Evolutionary conservation across 2,797 vertebrate species (phyloP).

Genomic region (Emys orbicularis): DNA sequence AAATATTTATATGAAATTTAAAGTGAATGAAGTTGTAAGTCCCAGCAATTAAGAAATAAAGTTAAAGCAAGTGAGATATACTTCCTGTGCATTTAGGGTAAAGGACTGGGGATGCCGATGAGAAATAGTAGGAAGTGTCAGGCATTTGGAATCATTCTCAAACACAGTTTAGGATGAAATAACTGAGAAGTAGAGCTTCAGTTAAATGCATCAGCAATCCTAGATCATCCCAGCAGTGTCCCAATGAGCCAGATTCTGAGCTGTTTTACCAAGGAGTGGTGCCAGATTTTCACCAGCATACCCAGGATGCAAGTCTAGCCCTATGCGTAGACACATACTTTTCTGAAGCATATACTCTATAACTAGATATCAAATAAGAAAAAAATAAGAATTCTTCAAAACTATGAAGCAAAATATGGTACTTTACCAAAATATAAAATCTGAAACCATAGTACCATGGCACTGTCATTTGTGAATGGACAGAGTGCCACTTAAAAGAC

Average conservation of each 20-base stretch:
- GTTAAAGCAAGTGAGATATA: no score
- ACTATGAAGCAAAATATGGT: not conserved
- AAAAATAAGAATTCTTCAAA: not conserved
- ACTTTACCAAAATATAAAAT: not conserved
- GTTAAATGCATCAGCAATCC: not conserved
- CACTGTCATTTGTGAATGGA: rapidly evolving
- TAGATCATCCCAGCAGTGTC: not conserved
- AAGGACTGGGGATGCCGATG: no score
- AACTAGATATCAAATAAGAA: not conserved
- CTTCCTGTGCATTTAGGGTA: not conserved
- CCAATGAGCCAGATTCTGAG: not conserved
- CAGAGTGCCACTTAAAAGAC: not conserved
- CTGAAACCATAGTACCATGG: not conserved
- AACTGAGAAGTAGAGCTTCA: not conserved
- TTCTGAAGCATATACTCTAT: not conserved
- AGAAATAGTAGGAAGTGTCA: not conserved
- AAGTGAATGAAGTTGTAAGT: not conserved
- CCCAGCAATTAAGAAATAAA: not conserved
- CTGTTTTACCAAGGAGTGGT: not conserved
- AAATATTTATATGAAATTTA: not conserved
- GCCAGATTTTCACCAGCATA: not conserved
- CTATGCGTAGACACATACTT: rapidly evolving
- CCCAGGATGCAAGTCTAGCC: not conserved
- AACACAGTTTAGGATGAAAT: not conserved
- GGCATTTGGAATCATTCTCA: not conserved